Evolutionary conservation across 1,140 invertebrate genomes (phyloP), one percentile per base, ranked within the genome.

Genomic region (Polypedilum pembai): DNA sequence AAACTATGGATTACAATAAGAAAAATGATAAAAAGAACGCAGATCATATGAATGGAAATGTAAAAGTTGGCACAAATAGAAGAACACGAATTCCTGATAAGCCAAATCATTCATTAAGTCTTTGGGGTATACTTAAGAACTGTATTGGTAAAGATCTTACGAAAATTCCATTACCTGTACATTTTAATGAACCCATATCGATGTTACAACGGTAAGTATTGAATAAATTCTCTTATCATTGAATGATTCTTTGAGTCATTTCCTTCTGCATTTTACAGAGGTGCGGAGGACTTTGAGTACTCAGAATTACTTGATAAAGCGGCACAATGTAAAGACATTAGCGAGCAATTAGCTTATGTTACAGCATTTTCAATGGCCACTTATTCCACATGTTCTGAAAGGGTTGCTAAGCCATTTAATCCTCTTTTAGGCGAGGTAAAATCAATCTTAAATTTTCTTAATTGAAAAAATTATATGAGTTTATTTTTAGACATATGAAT

Each of bases 401-500:
- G 92, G 73, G 89, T 92, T 18, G 91, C 92, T 18, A 95, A 95
- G 81, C 93, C 93, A 1, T 95, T 95, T 84, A 95, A 95, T 85
- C 93, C 93, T 40, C 80, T 95, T 63, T 84, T 94, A 20, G 92
- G 91, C 2, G 93, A 95, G 24, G 24, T 33, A 33, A 33, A 33
- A 33, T 33, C 24, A 5, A 33, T 5, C 24, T 33, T 33, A 33
- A 33, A 33, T 33, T 33, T 33, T 33, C 1, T 33, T 33, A 5
- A 33, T 33, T 33, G 24, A 33, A 33, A 33, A 33, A 33, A 33
- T 33, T 33, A 33, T 33, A n/a, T n/a, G n/a, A n/a, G n/a, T n/a
- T n/a, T n/a, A 3, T 33, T 33, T 33, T 33, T 33, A 33, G 85
- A 95, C 92, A 0, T 95, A 90, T 83, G 93, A 94, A 83, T 92